Base-by-base conservation (phyloP, 1,140 invertebrate genomes). In the Anadara kagoshimensis region DNA sequence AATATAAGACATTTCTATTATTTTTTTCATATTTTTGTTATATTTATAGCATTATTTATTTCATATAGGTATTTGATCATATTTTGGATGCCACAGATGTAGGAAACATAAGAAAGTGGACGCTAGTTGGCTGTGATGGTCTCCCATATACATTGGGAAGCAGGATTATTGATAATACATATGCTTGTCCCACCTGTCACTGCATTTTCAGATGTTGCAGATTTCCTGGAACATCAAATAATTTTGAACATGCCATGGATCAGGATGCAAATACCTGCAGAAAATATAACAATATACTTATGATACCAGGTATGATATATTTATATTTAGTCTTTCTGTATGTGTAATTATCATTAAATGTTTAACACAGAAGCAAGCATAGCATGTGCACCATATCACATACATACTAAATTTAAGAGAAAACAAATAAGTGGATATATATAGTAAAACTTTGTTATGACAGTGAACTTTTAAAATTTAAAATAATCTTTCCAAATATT, bases 41-140 rank as follows among this genome's bases (percentile, higher is more conserved):
- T n/a, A n/a, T n/a, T n/a, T n/a, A n/a, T n/a, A n/a, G n/a, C n/a
- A n/a, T n/a, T n/a, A n/a, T n/a, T n/a, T n/a, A n/a, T n/a, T n/a
- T n/a, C n/a, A n/a, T n/a, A 26, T 29, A 47, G 53, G 66, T 59
- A 11, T 22, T 47, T 14, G n/a, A 26, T n/a, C 66, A 68, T 45
- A 58, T 68, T 41, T 53, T 54, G 20, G 43, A 56, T 14, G 14
- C 11, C 18, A 62, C 59, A 43, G 57, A 41, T 5, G 29, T 47
- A 26, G 22, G 22, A 10, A 18, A 62, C 3, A 22, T 12, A 4
- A 43, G n/a, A 51, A 18, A 61, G 0, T 62, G 69, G 59, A 63
- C 69, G n/a, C 51, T 70, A 12, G 43, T 63, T 20, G 59, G 69
- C 8, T 70, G 59, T 62, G 58, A 70, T 53, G 69, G 69, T 20